Base-by-base conservation (phyloP, 2,113 vertebrate species). In the Notothenia rossii region DNA sequence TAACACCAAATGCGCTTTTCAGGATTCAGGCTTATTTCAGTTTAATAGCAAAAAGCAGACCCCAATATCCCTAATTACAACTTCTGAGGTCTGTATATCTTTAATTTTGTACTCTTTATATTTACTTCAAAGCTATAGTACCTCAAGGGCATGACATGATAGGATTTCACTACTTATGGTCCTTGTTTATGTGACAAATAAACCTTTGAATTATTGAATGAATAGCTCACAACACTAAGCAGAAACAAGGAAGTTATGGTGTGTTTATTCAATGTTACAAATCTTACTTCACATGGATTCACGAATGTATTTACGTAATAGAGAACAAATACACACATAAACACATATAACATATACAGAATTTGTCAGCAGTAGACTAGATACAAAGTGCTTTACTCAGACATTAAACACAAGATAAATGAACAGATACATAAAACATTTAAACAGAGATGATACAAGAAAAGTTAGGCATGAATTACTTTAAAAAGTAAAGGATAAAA, bases 11-110 rank as follows among this genome's bases (percentile, higher is more conserved):
- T 54, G 13, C 71, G 20, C 45, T 79, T 54, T 71, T 71, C 55
- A 75, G 48, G 64, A 69, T 73, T 51, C 14, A 20, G 51, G 45
- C 51, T 79, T 15, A 59, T 87, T 72, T 61, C 62, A 20, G 14
- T 79, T 64, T 60, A 58, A 51, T 20, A n/a, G 50, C 60, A 82
- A 20, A 71, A 51, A 22, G 12, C 3, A 8, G 46, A 46, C 3
- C 6, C 67, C 22, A 22, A 73, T 36, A 14, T 7, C 33, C 17
- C 14, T 45, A 45, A 60, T 53, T 69, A 77, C 59, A 43, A 20
- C 22, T 53, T 45, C 71, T 75, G 10, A 10, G 5, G 2, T 33
- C 13, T 36, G 7, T 67, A 45, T 65, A 36, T 51, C 66, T 60
- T 29, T 10, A 2, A 25, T 6, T 25, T 25, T n/a, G 2, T 7